Percentiles rank a stretch among this genome's conserved stretches.
Conservation (phyloP, 2,113 vertebrate species). For the Corythoichthys intestinalis region DNA sequence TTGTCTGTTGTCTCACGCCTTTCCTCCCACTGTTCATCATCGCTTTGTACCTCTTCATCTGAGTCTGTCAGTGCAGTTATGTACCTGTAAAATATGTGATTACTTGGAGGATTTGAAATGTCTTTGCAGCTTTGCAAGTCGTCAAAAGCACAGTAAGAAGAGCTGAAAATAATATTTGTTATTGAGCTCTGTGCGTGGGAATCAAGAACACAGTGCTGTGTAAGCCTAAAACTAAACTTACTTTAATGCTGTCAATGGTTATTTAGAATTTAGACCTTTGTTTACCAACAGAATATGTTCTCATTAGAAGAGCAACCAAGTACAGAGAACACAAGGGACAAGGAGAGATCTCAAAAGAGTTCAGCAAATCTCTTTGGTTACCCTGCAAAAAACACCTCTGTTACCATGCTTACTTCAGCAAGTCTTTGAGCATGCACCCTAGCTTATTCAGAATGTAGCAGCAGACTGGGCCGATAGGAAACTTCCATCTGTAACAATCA, state of each 20-base stretch:
- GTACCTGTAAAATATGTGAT: constrained; percentile 75
- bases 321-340: constrained; percentile 27
- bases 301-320: constrained; percentile 11
- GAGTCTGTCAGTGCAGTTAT: constrained; percentile 92
- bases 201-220: not conserved
- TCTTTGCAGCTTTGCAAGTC: too few species aligned
- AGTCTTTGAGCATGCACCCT: constrained; percentile 45
- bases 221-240: not conserved
- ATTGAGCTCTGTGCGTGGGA: not conserved
- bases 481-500: not conserved
- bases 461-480: not conserved
- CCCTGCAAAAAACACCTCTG: constrained; percentile 47
- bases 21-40: constrained; percentile 41
- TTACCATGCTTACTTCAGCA: constrained; percentile 67
- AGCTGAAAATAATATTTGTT: not conserved
- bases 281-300: constrained; percentile 20
- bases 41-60: constrained; percentile 79
- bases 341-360: constrained; percentile 40
- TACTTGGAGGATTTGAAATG: too few species aligned
- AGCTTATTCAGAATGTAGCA: constrained; percentile 39
- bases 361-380: constrained; percentile 42
- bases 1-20: constrained; percentile 53
- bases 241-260: not conserved
- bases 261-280: not conserved
- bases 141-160: too few species aligned